Conservation (phyloP, 2,113 vertebrate genomes). For the Sinocyclocheilus grahami region DNA sequence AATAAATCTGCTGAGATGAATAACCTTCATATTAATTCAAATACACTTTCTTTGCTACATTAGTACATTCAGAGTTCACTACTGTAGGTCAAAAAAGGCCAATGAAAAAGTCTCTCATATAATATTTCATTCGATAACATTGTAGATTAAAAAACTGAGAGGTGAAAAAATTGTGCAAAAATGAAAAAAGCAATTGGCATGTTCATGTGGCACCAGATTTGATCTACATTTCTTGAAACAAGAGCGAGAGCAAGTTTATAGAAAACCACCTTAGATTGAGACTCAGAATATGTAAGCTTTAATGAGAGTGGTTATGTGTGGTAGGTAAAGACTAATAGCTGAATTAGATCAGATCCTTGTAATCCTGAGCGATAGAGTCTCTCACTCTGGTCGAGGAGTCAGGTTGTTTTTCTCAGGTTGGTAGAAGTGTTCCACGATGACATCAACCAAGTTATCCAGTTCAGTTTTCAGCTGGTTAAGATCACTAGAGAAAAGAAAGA, state of each 20-base stretch:
- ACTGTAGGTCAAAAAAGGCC: background rate
- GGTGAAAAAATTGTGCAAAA: background rate
- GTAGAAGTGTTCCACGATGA: slow-evolving; percentile 91
- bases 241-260: background rate
- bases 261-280: background rate
- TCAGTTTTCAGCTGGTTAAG: slow-evolving; percentile 84
- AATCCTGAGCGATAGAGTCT: background rate
- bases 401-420: slow-evolving; percentile 91
- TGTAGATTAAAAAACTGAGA: background rate
- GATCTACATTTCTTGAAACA: background rate
- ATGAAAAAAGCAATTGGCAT: background rate
- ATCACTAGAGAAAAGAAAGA: slow-evolving; percentile 76
- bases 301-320: background rate
- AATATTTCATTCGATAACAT: background rate
- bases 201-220: background rate
- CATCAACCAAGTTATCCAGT: slow-evolving; percentile 82
- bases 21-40: background rate
- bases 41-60: background rate
- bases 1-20: background rate
- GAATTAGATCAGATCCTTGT: background rate
- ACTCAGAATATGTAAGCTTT: background rate
- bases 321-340: background rate
- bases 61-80: background rate
- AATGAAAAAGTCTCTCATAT: background rate
- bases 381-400: slow-evolving; percentile 82